Base-by-base conservation (phyloP, 2,888 invertebrate species). In the Plagodis pulveraria region DNA sequence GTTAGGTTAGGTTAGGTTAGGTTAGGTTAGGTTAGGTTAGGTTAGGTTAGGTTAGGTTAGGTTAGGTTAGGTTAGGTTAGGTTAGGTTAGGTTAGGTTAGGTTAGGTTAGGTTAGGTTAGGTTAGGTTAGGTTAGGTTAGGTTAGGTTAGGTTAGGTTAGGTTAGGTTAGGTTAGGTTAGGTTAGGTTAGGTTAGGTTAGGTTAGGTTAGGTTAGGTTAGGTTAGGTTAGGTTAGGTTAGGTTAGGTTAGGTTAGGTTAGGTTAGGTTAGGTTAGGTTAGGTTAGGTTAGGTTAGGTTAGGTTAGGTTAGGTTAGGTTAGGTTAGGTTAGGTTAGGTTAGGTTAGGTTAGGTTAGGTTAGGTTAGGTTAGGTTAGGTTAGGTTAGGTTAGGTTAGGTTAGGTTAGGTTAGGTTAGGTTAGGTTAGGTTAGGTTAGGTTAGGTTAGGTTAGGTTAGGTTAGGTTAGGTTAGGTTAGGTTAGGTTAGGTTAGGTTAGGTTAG, bases 31-130 rank as follows among this genome's bases (percentile, higher is more conserved):
- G 53, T 53, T 53, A 53, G 53, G 53, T 53, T 53, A 53, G 53
- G 53, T 53, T 53, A 53, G 53, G 53, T 53, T 53, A 53, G 53
- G 53, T 53, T 53, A 53, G 53, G 53, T 53, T 53, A 53, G 53
- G 53, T 53, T 53, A 53, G 53, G 53, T 53, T 53, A 53, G 53
- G 53, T 53, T 53, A 53, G 53, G 53, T 53, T 53, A 53, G 53
- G 53, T 53, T 53, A 53, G 53, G 53, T 53, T 53, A 53, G 53
- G 53, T 53, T 53, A 53, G 53, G 53, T 53, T 53, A 53, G 53
- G 53, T 53, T 53, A 53, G 53, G 53, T 53, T 53, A 53, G 53
- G 53, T 54, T 54, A 54, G 53, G 53, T 54, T 54, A 54, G 53
- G 53, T 53, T 53, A 53, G 53, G 53, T 53, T 53, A 53, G 53